Evolutionary conservation across 2,888 invertebrate species (phyloP), one percentile per base, ranked within the genome.

Genomic region (Drosophila peninsularis): DNA sequence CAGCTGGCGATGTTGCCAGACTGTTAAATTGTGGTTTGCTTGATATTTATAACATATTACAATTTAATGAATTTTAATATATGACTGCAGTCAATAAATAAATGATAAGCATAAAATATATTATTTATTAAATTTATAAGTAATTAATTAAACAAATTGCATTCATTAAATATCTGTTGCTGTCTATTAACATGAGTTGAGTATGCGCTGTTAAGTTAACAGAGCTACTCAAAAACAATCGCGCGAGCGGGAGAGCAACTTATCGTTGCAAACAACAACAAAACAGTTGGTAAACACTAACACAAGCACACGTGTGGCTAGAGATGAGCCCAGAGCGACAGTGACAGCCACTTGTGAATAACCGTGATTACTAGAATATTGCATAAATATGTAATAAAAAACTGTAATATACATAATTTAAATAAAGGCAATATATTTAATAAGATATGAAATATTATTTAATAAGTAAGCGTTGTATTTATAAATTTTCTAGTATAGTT

Each of bases 221-320:
- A 79, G 75, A 19, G 13, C 14, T 24, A 62, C 76, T 70, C 62
- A 54, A 11, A 62, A 56, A 47, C 41, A 57, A 55, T 56, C 36
- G 54, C 32, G 32, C 61, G 44, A 49, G 62, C 61, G 62, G 17
- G 64, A 70, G 76, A 61, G 64, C 54, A 53, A 69, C 21, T 69
- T 45, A 60, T 34, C 53, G 60, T 57, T 57, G 65, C 54, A 65
- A 71, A 24, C 71, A 71, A 54, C 76, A 76, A 75, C 71, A 66
- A 71, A 63, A 70, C 69, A 21, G 62, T 47, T 78, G 78, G 75
- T 75, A 75, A 75, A 74, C 75, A 75, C 75, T 34, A 24, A 64
- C 36, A 75, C 75, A 78, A 27, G 44, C 30, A 47, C 19, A 58
- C 54, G 21, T 5, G 47, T 14, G 1, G 10, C 1, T 55, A 64